These are phyloP conservation scores for Teinopalpus imperialis DNA, from an alignment of 2,888 invertebrate genomes.

Conservation along the genomic window DNA sequence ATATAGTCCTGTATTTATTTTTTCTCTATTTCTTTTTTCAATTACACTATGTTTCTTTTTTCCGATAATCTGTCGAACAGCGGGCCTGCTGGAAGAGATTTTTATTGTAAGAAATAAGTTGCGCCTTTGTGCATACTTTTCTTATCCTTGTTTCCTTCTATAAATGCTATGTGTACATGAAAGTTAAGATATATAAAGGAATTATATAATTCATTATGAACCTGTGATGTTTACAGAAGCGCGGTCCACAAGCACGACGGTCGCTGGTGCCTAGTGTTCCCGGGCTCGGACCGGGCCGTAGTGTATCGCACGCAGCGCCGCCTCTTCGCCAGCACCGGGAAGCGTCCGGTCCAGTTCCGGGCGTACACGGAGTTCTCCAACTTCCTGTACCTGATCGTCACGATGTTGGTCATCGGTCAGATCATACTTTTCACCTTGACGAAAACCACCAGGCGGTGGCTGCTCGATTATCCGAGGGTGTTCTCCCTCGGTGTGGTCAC, in stretches of 20 bases:
- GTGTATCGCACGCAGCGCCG: conserved; percentile 91
- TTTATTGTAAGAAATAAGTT: too few species aligned
- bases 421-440: conserved; percentile 41
- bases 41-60: too few species aligned
- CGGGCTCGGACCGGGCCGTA: conserved; percentile 91
- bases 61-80: too few species aligned
- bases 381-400: conserved; percentile 63
- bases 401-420: conserved; percentile 80
- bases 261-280: conserved; percentile 89
- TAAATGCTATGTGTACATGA: too few species aligned
- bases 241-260: conserved; percentile 64
- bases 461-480: conserved; percentile 57
- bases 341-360: conserved; percentile 89
- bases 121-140: too few species aligned
- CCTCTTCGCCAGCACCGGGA: conserved; percentile 84
- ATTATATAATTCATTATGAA: too few species aligned
- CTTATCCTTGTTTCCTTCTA: too few species aligned
- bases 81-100: too few species aligned
- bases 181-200: too few species aligned
- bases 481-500: conserved; percentile 88
- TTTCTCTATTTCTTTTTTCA: too few species aligned
- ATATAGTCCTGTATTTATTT: too few species aligned
- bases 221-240: too few species aligned
- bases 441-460: conserved; percentile 40
- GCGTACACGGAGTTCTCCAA: conserved; percentile 85